Base-by-base conservation (phyloP, 2,113 vertebrate species). In the Sarotherodon lohbergeri region DNA sequence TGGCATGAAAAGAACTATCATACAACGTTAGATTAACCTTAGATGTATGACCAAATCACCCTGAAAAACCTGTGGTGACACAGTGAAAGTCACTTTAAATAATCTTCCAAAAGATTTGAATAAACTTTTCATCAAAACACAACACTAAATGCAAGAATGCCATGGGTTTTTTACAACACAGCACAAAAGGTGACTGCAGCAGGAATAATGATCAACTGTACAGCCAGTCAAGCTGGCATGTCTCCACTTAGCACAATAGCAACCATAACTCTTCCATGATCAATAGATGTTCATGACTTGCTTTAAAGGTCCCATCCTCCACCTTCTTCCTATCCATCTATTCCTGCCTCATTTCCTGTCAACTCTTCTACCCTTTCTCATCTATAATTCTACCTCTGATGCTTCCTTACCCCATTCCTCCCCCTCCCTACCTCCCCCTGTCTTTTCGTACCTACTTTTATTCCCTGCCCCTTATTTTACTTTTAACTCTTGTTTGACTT, bases 231-330 rank as follows among this genome's bases (percentile, higher is more conserved):
- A 68, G 82, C 73, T 79, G 80, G 86, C 83, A 91, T 82, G 76
- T 91, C 88, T 90, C 86, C 84, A 90, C 88, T 88, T 93, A 89
- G 87, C 84, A 93, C 93, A 93, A 93, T 86, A 87, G 92, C 87
- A 89, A 86, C 80, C 50, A 88, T 91, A 93, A 91, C 86, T 94
- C 86, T 89, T 90, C 83, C 52, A 82, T 94, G 94, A 96, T 96
- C 94, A 95, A 96, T 96, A 95, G 89, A 54, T 80, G 84, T 76
- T 93, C 92, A 92, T 93, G 89, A 90, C 90, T 89, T 84, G 84
- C 89, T 92, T 94, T 93, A 90, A 94, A 89, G 91, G 85, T 89
- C 86, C 88, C 88, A 91, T 94, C 90, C 89, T 88, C 92, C 88
- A 91, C 71, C 85, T 81, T 84, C 81, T 93, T 90, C 83, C 82